Conservation (phyloP, 2,113 vertebrate genomes). For the Orycteropus afer region DNA sequence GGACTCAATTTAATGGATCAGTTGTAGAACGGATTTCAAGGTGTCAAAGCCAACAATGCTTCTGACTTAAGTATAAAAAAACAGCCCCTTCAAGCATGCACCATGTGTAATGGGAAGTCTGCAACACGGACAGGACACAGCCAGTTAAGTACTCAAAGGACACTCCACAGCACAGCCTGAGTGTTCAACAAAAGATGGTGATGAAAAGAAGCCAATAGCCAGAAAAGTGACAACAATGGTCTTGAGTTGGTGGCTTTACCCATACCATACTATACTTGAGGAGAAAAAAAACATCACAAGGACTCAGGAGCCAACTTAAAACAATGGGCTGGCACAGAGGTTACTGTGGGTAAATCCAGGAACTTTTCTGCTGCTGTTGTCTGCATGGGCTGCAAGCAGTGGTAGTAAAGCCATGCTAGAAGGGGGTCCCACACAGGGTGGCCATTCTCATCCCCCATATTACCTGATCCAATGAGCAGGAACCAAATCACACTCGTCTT, state of each 20-base stretch:
- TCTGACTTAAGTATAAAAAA: not conserved
- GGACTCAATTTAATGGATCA: constrained; percentile 6
- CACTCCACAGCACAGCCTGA: constrained; percentile 1
- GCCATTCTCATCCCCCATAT: constrained; percentile 11
- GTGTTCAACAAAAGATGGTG: not conserved
- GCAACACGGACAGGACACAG: not conserved
- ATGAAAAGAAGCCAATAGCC: not conserved
- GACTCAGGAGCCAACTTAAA: not conserved
- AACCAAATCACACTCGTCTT: constrained; percentile 43
- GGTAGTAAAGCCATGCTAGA: constrained; percentile 42
- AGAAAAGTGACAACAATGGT: not conserved
- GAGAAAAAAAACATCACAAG: not conserved
- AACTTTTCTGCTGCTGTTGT: not conserved
- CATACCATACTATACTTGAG: not conserved
- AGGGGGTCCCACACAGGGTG: not conserved
- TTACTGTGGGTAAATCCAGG: not conserved
- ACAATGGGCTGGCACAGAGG: not conserved
- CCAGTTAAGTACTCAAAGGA: not conserved
- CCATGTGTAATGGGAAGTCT: not conserved
- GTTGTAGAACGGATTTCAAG: not conserved
- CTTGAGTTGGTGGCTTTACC: not conserved
- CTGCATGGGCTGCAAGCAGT: constrained; percentile 36
- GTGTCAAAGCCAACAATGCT: not conserved
- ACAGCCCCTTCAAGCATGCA: not conserved
- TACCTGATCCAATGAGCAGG: constrained; percentile 52